Conservation (phyloP, 1,140 invertebrate genomes). For the Drosophila serrata region DNA sequence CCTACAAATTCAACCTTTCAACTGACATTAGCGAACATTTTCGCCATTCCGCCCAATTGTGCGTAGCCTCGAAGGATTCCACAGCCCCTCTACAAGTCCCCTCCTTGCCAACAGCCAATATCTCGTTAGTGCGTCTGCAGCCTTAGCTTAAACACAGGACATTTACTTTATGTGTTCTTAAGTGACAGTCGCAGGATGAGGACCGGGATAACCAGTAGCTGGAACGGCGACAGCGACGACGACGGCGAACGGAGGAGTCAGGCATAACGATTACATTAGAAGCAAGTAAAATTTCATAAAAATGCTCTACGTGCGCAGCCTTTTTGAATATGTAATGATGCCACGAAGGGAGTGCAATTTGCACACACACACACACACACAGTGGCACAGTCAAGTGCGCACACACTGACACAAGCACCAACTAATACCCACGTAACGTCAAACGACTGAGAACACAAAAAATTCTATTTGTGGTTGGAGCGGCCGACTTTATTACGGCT, state of each 20-base stretch:
- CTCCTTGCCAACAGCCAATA: constrained; percentile 17
- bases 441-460: constrained; percentile 68
- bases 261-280: constrained; percentile 77
- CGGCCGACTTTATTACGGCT: constrained; percentile 72
- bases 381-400: constrained; percentile 27
- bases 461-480: constrained; percentile 74
- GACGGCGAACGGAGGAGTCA: constrained; percentile 18
- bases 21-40: constrained; percentile 40
- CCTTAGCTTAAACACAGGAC: constrained; percentile 67
- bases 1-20: background rate
- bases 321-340: constrained; percentile 80
- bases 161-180: constrained; percentile 79
- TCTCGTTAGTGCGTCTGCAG: constrained; percentile 60
- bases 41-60: constrained; percentile 37
- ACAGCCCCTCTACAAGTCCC: background rate
- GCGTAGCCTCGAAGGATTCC: constrained; percentile 32
- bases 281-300: constrained; percentile 80
- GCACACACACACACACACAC: constrained; percentile 57
- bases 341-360: constrained; percentile 73
- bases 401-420: constrained; percentile 19
- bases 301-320: constrained; percentile 73
- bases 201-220: constrained; percentile 15
- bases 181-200: constrained; percentile 58
- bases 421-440: constrained; percentile 48
- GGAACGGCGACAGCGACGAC: background rate